Percentiles rank a stretch among this genome's conserved stretches.
phyloP scores from a whole-genome alignment of 2,797 vertebrate genomes.

The Danio albolineatus region DNA sequence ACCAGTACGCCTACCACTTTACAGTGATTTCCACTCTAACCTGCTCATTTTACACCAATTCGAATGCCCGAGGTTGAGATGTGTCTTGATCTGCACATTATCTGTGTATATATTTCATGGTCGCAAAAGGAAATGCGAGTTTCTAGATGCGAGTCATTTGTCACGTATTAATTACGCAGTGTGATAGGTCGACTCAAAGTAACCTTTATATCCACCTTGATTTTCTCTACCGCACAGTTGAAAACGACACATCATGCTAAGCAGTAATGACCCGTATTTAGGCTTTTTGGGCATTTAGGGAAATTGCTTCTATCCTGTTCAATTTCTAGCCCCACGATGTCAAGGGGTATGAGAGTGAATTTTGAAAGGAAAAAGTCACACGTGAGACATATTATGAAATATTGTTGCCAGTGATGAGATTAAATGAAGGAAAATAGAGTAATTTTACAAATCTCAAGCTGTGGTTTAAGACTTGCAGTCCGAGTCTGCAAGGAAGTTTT shows the following conservation, averaged over 20 bases:
- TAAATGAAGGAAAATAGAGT: neutral
- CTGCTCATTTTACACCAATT: neutral
- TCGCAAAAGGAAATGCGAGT: slow-evolving; percentile 64
- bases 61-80: neutral
- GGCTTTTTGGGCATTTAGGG: slow-evolving; percentile 17
- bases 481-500: neutral
- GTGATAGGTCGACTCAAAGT: slow-evolving; percentile 14
- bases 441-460: neutral
- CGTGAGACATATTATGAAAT: neutral
- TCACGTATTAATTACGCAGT: slow-evolving; percentile 80
- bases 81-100: neutral
- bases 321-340: neutral
- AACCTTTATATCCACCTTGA: neutral
- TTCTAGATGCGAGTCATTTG: slow-evolving; percentile 77
- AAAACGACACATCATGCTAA: slow-evolving; percentile 29
- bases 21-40: neutral
- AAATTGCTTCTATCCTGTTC: slow-evolving; percentile 19
- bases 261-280: slow-evolving; percentile 39
- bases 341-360: neutral
- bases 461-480: neutral
- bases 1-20: neutral
- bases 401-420: neutral
- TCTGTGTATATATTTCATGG: slow-evolving; percentile 70
- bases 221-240: slow-evolving; percentile 6
- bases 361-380: neutral